Percentiles rank a stretch among this genome's conserved stretches.
These are phyloP conservation scores for Drosophila mulleri DNA, from an alignment of 2,888 invertebrate genomes.

Conservation along the genomic window DNA sequence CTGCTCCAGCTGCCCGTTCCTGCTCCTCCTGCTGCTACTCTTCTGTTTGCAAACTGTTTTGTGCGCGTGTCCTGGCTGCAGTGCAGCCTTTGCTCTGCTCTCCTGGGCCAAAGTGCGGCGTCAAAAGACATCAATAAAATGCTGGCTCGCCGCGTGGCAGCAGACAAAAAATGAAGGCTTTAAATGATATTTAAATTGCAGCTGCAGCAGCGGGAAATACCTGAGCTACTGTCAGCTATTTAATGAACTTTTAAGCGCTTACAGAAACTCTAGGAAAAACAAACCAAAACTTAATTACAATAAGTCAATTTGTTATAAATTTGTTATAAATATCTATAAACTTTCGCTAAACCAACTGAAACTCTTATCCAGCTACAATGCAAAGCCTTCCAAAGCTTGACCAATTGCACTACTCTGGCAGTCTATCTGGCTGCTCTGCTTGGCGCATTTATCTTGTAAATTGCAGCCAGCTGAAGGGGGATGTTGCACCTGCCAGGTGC, in stretches of 20 bases:
- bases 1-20: neutral
- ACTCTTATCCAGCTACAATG: neutral
- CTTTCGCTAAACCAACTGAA: neutral
- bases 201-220: neutral
- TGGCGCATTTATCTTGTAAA: slow-evolving; percentile 46
- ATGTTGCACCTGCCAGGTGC: slow-evolving; percentile 43
- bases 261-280: neutral
- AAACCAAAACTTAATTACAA: neutral
- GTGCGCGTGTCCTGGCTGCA: slow-evolving; percentile 38
- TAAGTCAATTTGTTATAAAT: neutral
- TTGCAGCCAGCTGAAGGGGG: slow-evolving; percentile 31
- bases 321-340: neutral
- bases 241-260: neutral
- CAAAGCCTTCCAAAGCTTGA: neutral
- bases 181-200: slow-evolving; percentile 49
- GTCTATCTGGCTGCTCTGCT: slow-evolving; percentile 13
- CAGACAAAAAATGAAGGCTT: slow-evolving; percentile 22
- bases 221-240: neutral
- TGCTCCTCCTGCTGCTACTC: neutral
- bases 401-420: neutral
- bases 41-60: slow-evolving; percentile 43
- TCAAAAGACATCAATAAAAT: slow-evolving; percentile 76
- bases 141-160: slow-evolving; percentile 37
- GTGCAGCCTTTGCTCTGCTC: slow-evolving; percentile 8
- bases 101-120: slow-evolving; percentile 49